Evolutionary conservation across 2,888 invertebrate species (phyloP).

Genomic region (Alviniconcha strummeri): DNA sequence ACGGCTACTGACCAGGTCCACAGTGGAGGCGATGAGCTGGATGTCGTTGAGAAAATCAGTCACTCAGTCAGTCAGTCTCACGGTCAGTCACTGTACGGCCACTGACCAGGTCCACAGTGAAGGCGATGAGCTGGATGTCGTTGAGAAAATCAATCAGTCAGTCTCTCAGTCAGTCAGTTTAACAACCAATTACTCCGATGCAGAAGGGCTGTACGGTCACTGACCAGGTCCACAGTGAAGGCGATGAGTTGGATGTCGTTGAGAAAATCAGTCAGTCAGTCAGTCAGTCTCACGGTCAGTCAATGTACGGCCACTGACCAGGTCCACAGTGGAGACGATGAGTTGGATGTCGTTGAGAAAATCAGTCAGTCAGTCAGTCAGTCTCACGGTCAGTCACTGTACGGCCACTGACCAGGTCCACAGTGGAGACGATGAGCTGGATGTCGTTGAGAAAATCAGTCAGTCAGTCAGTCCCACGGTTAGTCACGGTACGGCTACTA

Average conservation of each 20-base stretch:
- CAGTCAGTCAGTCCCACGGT: too few species aligned
- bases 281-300: too few species aligned
- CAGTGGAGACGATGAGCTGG: slow-evolving; percentile 59
- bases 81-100: too few species aligned
- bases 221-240: slow-evolving; percentile 51
- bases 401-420: slow-evolving; percentile 58
- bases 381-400: too few species aligned
- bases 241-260: too few species aligned
- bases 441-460: slow-evolving; percentile 55
- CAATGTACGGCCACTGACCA: slow-evolving; percentile 50
- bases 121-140: too few species aligned
- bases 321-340: slow-evolving; percentile 61
- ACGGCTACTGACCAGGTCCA: slow-evolving; percentile 58
- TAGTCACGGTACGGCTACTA: too few species aligned
- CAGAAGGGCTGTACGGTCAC: background rate
- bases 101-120: too few species aligned
- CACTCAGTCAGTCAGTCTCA: too few species aligned
- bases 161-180: background rate
- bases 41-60: slow-evolving; percentile 60
- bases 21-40: slow-evolving; percentile 59
- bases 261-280: background rate
- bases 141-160: background rate
- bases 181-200: too few species aligned
- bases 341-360: slow-evolving; percentile 62
- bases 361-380: too few species aligned